These are phyloP conservation scores for Adelphocoris suturalis DNA, from an alignment of 2,888 invertebrate genomes.

Conservation along the genomic window DNA sequence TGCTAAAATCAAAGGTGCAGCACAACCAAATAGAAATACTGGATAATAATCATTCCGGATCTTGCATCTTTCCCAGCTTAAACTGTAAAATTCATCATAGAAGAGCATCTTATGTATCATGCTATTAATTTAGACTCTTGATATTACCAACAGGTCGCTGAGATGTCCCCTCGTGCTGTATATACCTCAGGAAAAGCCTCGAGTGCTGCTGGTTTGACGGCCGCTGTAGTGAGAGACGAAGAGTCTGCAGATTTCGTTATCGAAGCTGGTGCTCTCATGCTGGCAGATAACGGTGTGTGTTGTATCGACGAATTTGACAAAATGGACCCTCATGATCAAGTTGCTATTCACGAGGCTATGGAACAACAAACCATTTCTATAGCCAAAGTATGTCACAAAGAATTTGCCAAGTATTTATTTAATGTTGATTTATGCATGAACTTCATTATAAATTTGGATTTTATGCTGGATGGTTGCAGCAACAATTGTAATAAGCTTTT, in stretches of 20 bases:
- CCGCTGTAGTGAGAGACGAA: conserved; percentile 98
- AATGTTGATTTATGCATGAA: no score
- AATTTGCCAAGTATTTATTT: no score
- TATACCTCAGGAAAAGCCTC: conserved; percentile 99
- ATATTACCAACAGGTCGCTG: conserved; percentile 80
- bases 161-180: conserved; percentile 96
- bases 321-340: conserved; percentile 98
- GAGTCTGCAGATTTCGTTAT: conserved; percentile 99
- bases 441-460: no score
- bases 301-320: conserved; percentile 99
- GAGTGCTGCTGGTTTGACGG: conserved; percentile 97
- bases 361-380: conserved; percentile 99
- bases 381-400: conserved; percentile 86
- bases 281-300: conserved; percentile 99
- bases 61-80: no score
- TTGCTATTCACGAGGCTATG: conserved; percentile 99
- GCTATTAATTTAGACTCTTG: no score
- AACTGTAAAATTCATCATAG: no score
- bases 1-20: no score
- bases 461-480: no score
- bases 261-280: conserved; percentile 99
- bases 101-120: no score
- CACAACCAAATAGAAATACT: no score
- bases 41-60: no score
- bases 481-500: no score